Conservation (phyloP, 2,113 vertebrate genomes). For the Eurypyga helias region DNA sequence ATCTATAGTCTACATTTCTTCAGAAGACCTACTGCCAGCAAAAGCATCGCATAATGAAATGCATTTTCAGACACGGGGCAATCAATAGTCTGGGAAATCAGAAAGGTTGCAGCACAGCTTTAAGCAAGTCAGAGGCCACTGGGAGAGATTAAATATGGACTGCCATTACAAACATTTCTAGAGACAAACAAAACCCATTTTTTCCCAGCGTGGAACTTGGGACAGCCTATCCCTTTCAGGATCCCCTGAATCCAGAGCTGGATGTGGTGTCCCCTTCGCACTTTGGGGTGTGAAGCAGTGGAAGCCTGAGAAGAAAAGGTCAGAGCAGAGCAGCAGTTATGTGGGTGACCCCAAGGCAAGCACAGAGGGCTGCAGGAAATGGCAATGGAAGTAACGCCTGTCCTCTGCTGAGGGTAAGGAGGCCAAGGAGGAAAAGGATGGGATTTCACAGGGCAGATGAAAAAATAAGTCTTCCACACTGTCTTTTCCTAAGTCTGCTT, state of each 20-base stretch:
- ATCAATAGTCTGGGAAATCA: not conserved
- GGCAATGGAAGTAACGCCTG: fast-evolving
- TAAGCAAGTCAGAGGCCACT: not conserved
- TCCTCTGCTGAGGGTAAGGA: not conserved
- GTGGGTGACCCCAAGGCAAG: not conserved
- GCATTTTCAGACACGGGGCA: not conserved
- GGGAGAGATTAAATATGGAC: not conserved
- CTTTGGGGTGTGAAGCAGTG: not conserved
- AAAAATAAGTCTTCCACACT: not conserved
- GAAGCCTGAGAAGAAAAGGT: not conserved
- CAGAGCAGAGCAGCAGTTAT: not conserved
- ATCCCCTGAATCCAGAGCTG: not conserved
- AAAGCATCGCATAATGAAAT: not conserved
- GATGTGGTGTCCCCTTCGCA: fast-evolving
- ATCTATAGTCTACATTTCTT: not conserved
- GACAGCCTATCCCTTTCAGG: not conserved
- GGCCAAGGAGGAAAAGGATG: not conserved
- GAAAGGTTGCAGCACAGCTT: not conserved
- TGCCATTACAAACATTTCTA: not conserved
- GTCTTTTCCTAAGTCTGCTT: not conserved
- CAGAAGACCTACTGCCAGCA: not conserved
- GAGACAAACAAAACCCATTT: not conserved
- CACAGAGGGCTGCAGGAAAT: not conserved
- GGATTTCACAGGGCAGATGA: not conserved
- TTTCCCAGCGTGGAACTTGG: not conserved